Evolutionary conservation across 2,113 vertebrate species (phyloP).

Genomic region (Setophaga coronata): DNA sequence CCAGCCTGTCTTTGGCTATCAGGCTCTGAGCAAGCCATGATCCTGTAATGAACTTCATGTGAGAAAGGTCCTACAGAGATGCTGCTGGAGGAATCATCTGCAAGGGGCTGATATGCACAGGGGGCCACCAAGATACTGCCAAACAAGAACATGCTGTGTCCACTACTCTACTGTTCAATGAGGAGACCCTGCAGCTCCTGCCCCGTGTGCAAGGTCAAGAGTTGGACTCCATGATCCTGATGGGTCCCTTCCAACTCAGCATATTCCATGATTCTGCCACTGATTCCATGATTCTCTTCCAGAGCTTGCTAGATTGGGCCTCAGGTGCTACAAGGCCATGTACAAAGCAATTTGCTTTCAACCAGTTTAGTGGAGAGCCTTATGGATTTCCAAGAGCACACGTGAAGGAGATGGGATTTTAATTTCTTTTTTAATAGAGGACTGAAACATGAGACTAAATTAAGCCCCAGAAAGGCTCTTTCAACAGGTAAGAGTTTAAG

Average conservation of each 20-base stretch:
- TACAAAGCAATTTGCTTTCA: background rate
- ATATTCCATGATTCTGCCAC: background rate
- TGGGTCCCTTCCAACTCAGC: background rate
- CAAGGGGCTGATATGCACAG: background rate
- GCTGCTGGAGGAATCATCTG: background rate
- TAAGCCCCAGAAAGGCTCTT: background rate
- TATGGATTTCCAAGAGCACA: background rate
- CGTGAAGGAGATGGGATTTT: background rate
- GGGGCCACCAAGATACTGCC: background rate
- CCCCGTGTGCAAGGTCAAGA: no score
- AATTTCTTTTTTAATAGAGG: background rate
- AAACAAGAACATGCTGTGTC: background rate
- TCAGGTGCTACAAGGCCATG: accelerated
- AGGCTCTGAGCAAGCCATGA: background rate
- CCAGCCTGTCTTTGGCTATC: background rate
- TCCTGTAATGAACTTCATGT: background rate
- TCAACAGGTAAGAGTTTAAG: background rate
- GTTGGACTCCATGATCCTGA: background rate
- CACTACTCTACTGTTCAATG: no score
- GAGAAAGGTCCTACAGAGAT: background rate
- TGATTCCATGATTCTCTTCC: background rate
- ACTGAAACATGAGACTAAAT: background rate
- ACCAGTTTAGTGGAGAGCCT: background rate
- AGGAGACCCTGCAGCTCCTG: background rate
- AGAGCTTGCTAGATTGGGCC: background rate